These are phyloP conservation scores for Megamerina dolium DNA, from an alignment of 2,888 invertebrate genomes.

Conservation along the genomic window DNA sequence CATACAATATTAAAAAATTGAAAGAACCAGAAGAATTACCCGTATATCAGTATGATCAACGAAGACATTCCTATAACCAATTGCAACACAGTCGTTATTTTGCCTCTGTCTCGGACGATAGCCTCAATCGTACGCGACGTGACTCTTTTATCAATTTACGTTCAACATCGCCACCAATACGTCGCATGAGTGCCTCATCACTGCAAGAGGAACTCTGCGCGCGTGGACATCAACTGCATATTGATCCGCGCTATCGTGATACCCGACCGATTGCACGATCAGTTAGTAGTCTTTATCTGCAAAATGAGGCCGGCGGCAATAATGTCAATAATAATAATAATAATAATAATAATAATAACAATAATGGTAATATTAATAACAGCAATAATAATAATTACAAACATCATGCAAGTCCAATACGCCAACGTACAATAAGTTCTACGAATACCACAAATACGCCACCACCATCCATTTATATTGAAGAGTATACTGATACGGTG, in stretches of 20 bases:
- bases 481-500: conserved; percentile 42
- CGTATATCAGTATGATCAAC: conserved; percentile 26
- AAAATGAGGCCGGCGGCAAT: conserved; percentile 23
- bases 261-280: conserved; percentile 45
- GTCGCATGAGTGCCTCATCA: conserved; percentile 43
- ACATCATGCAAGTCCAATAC: conserved; percentile 25
- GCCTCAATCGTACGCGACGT: conserved; percentile 39
- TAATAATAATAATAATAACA: not conserved
- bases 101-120: conserved; percentile 47
- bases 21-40: conserved; percentile 19
- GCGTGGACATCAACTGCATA: conserved; percentile 43
- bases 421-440: conserved; percentile 27
- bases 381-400: conserved; percentile 10
- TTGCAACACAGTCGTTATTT: conserved; percentile 28
- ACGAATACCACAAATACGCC: conserved; percentile 30
- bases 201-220: conserved; percentile 44
- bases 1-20: conserved; percentile 13
- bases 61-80: conserved; percentile 11
- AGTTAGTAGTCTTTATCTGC: conserved; percentile 39
- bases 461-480: conserved; percentile 46
- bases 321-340: conserved; percentile 12
- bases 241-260: conserved; percentile 48
- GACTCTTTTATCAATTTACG: conserved; percentile 36
- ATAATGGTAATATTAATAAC: conserved; percentile 7
- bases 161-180: conserved; percentile 33